phyloP scores from a whole-genome alignment of 2,888 invertebrate species.

The Eupithecia pulchellata region DNA sequence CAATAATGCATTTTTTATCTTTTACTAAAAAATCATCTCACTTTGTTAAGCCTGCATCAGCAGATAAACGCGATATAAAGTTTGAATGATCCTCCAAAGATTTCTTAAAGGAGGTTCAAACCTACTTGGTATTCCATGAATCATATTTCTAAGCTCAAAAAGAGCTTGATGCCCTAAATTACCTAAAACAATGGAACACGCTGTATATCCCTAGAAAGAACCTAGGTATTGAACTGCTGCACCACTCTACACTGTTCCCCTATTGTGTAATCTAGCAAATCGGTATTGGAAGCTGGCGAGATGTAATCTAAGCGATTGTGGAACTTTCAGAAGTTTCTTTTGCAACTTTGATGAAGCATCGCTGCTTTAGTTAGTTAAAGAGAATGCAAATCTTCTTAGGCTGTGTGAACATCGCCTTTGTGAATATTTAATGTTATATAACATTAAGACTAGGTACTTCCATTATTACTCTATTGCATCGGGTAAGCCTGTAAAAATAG shows the following conservation, averaged over 20 bases:
- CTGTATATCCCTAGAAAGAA: constrained; percentile 1
- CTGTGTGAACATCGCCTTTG: no score
- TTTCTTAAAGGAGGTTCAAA: neutral
- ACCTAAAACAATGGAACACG: neutral
- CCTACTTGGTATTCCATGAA: neutral
- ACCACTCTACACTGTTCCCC: constrained; percentile 28
- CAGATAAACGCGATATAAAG: neutral
- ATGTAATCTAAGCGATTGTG: constrained; percentile 19
- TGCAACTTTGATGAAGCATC: constrained; percentile 1
- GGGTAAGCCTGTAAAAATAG: no score
- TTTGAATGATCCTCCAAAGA: neutral
- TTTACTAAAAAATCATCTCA: neutral
- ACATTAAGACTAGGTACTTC: no score
- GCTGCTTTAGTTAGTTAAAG: neutral
- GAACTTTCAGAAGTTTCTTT: constrained; percentile 9
- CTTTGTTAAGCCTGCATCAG: neutral
- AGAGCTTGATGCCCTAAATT: neutral
- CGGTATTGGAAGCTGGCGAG: constrained; percentile 31
- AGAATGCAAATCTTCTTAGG: no score
- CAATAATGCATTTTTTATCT: neutral
- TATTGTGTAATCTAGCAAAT: constrained; percentile 40
- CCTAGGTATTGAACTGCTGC: constrained; percentile 17
- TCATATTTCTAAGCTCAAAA: neutral
- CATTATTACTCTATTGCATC: no score
- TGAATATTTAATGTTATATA: no score